Evolutionary conservation across 2,888 invertebrate species (phyloP), one percentile per base, ranked within the genome.

Genomic region (Metacarcinus magister): DNA sequence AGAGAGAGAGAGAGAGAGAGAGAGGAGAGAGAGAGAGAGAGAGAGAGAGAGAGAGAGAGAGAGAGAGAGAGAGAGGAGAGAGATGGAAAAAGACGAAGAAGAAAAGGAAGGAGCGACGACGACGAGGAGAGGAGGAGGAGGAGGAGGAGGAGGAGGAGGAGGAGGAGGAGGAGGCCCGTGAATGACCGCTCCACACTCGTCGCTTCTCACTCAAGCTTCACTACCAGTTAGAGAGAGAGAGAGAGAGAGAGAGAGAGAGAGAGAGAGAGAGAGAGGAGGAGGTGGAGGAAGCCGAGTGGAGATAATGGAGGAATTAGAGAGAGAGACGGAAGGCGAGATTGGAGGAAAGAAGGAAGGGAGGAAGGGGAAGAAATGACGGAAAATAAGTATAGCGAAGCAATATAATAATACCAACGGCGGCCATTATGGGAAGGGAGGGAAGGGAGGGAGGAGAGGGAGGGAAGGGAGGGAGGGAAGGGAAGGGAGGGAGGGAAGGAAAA

Each of bases 231-330:
- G 23, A 19, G 67, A n/a, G 67, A 67, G 67, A n/a, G 67, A 67
- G 67, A n/a, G 67, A 67, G 67, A 67, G 67, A 67, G 67, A n/a
- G 90, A 90, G 90, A 28, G 44, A 67, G 67, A n/a, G 67, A 67
- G n/a, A n/a, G 67, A 67, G 67, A 67, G 23, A 60, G 60, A 60
- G 60, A 60, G 23, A n/a, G n/a, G 5, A 5, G 10, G 19, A 67
- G n/a, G 19, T 67, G 67, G 67, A 67, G 67, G 67, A n/a, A 67
- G 5, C 67, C 23, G 67, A n/a, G 67, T 23, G 82, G 28, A 82
- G 82, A 82, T 8, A 82, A 32, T 19, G 82, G 32, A 32, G 5
- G 82, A 82, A 10, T n/a, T n/a, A 82, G 32, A 82, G 28, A 28
- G 82, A 82, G 28, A 13, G 82, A 82, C 32, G 19, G 91, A 91